Evolutionary conservation across 2,113 vertebrate species (phyloP), one percentile per base, ranked within the genome.

Genomic region (Cichladusa arquata): DNA sequence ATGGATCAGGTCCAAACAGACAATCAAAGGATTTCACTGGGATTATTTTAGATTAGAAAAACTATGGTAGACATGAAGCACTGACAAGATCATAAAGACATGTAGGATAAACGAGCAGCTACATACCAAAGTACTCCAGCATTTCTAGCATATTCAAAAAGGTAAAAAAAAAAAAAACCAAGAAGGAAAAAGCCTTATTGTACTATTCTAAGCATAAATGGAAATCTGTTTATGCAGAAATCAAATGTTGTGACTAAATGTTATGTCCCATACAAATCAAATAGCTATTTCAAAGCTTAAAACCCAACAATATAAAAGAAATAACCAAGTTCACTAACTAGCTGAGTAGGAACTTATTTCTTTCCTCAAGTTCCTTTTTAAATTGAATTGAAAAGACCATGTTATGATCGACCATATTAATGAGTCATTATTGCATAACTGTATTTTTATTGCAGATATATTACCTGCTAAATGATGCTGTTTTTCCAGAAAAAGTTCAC

Each of bases 1-100:
- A 98, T 99, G 99, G 99, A 99, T 98, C 97, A 70, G 94, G 97
- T 99, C 99, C 99, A 99, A 99, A 99, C 98, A 98, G 98, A 99
- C 99, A 99, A 99, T 99, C 99, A 99, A 99, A 99, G 98, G 98
- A 99, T 99, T 99, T 99, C 98, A 98, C 96, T 98, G 97, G 98
- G 98, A 99, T 99, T 99, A 99, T 99, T 99, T 98, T 98, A 98
- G 99, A 99, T 99, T 99, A 99, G 98, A 98, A 98, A 98, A 98
- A 98, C 97, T 98, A 98, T 87, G 92, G 98, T 97, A 98, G 98
- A 98, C 98, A 98, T 95, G 98, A 97, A 91, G 98, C 97, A 97
- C 98, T 98, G 98, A 99, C 98, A 99, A 98, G 98, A 98, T 97
- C 87, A 94, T 98, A 98, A 98, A 98, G 98, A 97, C 97, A 96